Conservation (phyloP, 1,140 invertebrate species). For the Coelopa frigida region DNA sequence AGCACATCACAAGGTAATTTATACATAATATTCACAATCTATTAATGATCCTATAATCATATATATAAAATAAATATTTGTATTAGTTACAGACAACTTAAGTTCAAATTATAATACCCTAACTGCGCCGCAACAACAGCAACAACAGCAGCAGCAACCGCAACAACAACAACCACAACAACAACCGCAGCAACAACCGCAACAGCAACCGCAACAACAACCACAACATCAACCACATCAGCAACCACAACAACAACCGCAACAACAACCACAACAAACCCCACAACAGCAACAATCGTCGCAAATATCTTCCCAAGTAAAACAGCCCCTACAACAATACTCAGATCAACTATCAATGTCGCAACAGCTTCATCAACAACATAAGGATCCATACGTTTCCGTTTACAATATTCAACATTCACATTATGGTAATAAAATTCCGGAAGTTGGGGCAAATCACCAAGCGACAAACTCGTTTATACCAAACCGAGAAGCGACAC, state of each 20-base stretch:
- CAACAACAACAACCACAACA: constrained; percentile 3
- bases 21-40: constrained; percentile 3
- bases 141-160: constrained; percentile 2
- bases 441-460: too few species aligned
- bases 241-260: neutral
- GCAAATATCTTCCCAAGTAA: neutral
- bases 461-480: neutral
- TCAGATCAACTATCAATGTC: constrained; percentile 1
- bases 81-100: too few species aligned
- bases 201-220: constrained; percentile 1
- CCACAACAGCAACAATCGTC: neutral
- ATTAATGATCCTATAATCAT: too few species aligned
- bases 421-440: too few species aligned
- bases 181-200: neutral
- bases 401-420: too few species aligned
- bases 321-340: constrained; percentile 2
- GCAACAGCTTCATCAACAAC: neutral
- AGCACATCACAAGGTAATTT: constrained; percentile 1
- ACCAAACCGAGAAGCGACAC: neutral
- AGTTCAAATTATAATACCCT: constrained; percentile 7
- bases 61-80: too few species aligned
- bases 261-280: neutral
- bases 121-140: constrained; percentile 5
- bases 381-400: neutral
- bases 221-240: constrained; percentile 1